Percentiles rank a stretch among this genome's conserved stretches.
Evolutionary conservation across 2,888 invertebrate genomes (phyloP).

Genomic region (Camponotus fellah): DNA sequence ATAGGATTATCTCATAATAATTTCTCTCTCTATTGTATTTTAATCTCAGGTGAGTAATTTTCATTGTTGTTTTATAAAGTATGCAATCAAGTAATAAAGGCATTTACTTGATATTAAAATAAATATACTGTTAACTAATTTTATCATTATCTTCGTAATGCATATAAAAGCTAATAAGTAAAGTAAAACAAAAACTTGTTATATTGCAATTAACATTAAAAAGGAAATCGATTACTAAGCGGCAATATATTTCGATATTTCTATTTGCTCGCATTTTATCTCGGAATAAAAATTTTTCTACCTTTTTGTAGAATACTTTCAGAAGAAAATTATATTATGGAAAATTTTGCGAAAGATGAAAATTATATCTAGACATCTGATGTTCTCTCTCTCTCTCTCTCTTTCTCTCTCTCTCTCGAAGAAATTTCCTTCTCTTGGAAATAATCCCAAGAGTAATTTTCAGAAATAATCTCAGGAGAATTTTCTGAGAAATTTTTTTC

Average conservation of each 20-base stretch:
- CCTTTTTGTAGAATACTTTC: neutral
- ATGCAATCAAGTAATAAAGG: slow-evolving; percentile 1
- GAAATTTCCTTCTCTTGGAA: slow-evolving; percentile 20
- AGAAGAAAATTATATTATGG: slow-evolving; percentile 21
- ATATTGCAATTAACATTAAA: neutral
- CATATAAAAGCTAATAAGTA: neutral
- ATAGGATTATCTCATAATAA: neutral
- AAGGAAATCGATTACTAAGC: neutral
- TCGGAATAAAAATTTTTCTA: slow-evolving; percentile 18
- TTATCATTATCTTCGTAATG: neutral
- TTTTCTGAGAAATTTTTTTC: slow-evolving; percentile 8
- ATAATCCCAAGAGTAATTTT: slow-evolving; percentile 34
- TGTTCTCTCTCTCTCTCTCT: neutral
- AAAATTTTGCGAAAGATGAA: slow-evolving; percentile 29
- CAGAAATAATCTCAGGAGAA: slow-evolving; percentile 33
- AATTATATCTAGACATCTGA: slow-evolving; percentile 1
- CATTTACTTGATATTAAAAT: neutral
- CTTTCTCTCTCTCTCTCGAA: no score
- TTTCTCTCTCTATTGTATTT: slow-evolving; percentile 4
- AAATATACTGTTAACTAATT: neutral
- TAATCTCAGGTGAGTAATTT: slow-evolving; percentile 38
- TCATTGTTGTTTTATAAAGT: neutral
- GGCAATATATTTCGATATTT: neutral
- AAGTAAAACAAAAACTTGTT: neutral
- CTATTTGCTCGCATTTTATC: neutral